Percentiles rank a stretch among this genome's conserved stretches.
Conservation (phyloP, 64 coral and sea anemone genomes). For the Pocillopora verrucosa region DNA sequence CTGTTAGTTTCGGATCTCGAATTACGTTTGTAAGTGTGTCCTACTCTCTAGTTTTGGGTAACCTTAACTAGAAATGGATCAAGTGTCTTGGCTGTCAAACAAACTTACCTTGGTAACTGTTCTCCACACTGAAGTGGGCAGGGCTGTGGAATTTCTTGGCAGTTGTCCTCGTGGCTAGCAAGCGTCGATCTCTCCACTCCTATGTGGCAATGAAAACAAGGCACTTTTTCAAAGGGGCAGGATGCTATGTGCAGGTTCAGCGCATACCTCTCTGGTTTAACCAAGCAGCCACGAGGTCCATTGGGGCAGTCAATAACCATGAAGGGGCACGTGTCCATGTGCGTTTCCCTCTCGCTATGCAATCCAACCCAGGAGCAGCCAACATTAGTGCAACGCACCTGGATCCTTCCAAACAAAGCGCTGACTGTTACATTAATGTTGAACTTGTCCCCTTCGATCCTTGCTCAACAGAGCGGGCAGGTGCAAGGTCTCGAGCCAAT, state of each 20-base stretch:
- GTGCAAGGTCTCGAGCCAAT: too few species aligned
- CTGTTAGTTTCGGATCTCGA: too few species aligned
- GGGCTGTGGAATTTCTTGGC: background rate
- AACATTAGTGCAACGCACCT: background rate
- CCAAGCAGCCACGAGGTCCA: background rate
- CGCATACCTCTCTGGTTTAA: background rate
- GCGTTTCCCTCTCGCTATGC: conserved; percentile 1
- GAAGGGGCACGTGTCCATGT: conserved; percentile 1
- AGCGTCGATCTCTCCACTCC: background rate
- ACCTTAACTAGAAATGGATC: background rate
- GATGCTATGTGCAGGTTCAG: background rate
- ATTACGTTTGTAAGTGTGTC: background rate
- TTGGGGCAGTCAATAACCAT: background rate
- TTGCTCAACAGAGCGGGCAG: background rate
- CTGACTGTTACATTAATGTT: background rate
- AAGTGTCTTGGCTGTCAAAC: background rate
- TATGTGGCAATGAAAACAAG: background rate
- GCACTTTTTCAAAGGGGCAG: background rate
- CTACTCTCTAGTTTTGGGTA: background rate
- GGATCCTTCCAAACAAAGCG: background rate
- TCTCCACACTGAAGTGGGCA: conserved; percentile 19
- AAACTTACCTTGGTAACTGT: conserved; percentile 4
- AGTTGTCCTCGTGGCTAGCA: background rate
- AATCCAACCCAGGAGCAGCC: background rate
- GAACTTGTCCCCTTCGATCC: background rate